Conservation (phyloP, 1,140 invertebrate species). For the Lithobius niger region DNA sequence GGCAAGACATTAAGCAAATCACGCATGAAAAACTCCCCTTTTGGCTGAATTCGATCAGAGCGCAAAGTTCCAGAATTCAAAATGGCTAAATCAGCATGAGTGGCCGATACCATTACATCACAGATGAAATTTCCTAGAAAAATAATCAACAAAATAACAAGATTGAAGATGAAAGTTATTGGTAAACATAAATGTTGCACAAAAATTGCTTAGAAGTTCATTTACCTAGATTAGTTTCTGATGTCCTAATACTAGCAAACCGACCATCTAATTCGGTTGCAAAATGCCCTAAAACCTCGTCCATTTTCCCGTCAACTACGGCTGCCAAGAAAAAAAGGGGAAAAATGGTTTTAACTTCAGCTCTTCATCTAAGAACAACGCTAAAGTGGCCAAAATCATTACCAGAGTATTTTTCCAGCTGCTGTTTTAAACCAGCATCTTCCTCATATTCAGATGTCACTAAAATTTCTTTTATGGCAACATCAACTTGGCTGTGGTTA, state of each 20-base stretch:
- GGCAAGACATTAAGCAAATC: constrained; percentile 71
- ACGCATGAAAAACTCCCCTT: constrained; percentile 64
- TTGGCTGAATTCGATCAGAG: constrained; percentile 53
- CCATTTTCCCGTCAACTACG: constrained; percentile 65
- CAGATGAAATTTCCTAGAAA: constrained; percentile 67
- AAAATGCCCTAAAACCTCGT: constrained; percentile 64
- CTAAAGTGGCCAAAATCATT: constrained; percentile 19
- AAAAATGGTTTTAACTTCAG: not conserved
- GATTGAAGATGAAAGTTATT: not conserved
- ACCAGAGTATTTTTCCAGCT: constrained; percentile 58
- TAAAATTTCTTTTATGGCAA: constrained; percentile 54
- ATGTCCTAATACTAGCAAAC: constrained; percentile 59
- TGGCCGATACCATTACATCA: constrained; percentile 69
- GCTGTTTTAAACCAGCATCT: constrained; percentile 53
- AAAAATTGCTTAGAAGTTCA: not conserved
- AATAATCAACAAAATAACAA: constrained; percentile 8
- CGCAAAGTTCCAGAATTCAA: constrained; percentile 77
- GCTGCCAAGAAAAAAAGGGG: constrained; percentile 34
- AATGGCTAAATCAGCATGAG: constrained; percentile 65
- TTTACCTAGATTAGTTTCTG: constrained; percentile 62
- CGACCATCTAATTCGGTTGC: constrained; percentile 67
- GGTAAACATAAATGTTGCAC: not conserved
- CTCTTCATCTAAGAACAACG: not conserved
- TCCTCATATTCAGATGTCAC: constrained; percentile 55
- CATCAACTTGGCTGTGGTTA: constrained; percentile 37